Percentiles rank a stretch among this genome's conserved stretches.
Conservation (phyloP, 2,888 invertebrate genomes). For the Orthosia gracilis region DNA sequence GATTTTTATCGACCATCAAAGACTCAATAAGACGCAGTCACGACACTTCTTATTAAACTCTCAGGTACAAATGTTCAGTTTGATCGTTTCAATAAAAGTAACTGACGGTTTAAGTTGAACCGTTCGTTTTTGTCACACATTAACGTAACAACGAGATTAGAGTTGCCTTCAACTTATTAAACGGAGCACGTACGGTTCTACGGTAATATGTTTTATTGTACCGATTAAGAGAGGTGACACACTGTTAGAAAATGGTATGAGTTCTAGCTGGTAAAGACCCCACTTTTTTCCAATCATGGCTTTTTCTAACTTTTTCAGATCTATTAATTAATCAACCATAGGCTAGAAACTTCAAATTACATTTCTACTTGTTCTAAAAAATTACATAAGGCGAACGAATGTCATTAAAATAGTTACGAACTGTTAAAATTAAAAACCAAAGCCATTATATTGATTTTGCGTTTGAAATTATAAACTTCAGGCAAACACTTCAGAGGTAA, state of each 20-base stretch:
- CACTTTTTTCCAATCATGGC: not conserved
- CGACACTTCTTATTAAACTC: constrained; percentile 47
- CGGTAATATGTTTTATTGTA: constrained; percentile 76
- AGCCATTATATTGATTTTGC: not conserved
- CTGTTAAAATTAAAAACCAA: not conserved
- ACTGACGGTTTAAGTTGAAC: constrained; percentile 53
- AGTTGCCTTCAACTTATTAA: constrained; percentile 74
- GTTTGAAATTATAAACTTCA: not conserved
- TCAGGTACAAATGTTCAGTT: constrained; percentile 37
- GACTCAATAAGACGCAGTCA: constrained; percentile 35
- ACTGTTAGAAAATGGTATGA: constrained; percentile 8
- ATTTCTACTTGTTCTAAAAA: not conserved
- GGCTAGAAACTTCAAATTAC: not conserved
- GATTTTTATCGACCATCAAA: constrained; percentile 39
- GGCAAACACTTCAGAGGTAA: not conserved
- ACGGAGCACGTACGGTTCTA: constrained; percentile 73
- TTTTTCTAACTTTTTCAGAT: not conserved
- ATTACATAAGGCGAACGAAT: not conserved
- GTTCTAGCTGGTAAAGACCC: not conserved
- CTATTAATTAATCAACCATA: not conserved
- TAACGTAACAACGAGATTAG: constrained; percentile 64
- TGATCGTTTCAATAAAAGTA: constrained; percentile 57
- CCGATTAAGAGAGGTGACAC: constrained; percentile 29
- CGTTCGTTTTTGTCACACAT: constrained; percentile 58
- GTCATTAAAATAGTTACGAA: not conserved